Conservation (phyloP, 2,797 vertebrate species). For the Neopelma chrysocephalum region DNA sequence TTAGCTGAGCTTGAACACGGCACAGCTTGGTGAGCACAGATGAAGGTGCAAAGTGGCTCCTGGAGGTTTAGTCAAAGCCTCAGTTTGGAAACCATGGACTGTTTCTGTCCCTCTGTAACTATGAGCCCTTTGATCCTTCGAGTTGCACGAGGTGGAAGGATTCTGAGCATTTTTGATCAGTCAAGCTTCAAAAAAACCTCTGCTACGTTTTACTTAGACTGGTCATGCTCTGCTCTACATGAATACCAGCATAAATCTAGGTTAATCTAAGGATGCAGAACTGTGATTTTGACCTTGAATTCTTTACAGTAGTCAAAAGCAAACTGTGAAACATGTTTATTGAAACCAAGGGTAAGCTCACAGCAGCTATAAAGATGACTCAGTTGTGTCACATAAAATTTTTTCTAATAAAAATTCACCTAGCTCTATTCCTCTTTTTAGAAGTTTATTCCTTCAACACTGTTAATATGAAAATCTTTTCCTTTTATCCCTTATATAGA, state of each 20-base stretch:
- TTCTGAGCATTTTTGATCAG: not conserved
- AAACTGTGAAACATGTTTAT: not conserved
- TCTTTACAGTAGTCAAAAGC: not conserved
- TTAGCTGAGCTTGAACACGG: not conserved
- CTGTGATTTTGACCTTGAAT: not conserved
- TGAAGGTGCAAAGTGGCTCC: not conserved
- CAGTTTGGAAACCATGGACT: not conserved
- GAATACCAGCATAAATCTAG: not conserved
- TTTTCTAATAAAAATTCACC: not conserved
- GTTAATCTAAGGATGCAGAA: not conserved
- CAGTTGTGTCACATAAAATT: not conserved
- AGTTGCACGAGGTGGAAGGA: not conserved
- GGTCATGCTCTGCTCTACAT: not conserved
- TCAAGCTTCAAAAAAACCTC: not conserved
- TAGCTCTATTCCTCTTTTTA: not conserved
- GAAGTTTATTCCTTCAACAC: not conserved
- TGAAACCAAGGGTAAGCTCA: not conserved
- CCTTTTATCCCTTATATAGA: not conserved
- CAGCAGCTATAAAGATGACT: not conserved
- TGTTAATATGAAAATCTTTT: not conserved
- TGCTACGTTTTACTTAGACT: not conserved
- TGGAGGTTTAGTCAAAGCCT: not conserved
- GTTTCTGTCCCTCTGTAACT: not conserved
- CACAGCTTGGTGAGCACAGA: not conserved
- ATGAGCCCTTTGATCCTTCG: not conserved